Percentiles rank a stretch among this genome's conserved stretches.
These are phyloP conservation scores for Macropis europaea DNA, from an alignment of 2,888 invertebrate genomes.

Conservation along the genomic window DNA sequence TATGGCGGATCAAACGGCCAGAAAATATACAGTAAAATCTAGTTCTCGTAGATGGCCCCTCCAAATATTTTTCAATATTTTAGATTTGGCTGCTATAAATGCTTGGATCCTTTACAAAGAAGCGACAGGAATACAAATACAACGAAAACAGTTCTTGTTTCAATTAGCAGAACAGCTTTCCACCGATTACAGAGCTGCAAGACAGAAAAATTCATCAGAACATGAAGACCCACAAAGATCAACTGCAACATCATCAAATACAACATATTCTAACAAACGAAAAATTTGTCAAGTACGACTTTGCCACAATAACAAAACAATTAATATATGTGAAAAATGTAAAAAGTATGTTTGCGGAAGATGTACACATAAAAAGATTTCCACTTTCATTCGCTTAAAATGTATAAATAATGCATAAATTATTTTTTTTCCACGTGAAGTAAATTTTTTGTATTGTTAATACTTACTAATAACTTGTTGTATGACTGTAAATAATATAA, in stretches of 20 bases:
- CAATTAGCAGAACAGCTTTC: constrained; percentile 46
- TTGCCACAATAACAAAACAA: constrained; percentile 31
- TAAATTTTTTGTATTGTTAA: constrained; percentile 36
- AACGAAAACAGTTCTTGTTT: constrained; percentile 31
- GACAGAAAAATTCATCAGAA: constrained; percentile 46
- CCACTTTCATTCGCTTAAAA: constrained; percentile 39
- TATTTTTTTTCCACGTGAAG: constrained; percentile 26
- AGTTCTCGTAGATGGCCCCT: constrained; percentile 54
- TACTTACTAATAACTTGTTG: constrained; percentile 32
- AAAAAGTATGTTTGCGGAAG: constrained; percentile 30
- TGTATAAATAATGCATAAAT: constrained; percentile 37
- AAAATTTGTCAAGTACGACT: constrained; percentile 44
- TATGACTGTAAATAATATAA: constrained; percentile 30
- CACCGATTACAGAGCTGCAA: constrained; percentile 34
- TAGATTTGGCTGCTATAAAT: constrained; percentile 59
- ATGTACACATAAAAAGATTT: constrained; percentile 33
- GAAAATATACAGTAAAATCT: constrained; percentile 64
- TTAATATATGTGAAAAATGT: constrained; percentile 38
- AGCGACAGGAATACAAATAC: constrained; percentile 8
- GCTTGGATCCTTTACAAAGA: constrained; percentile 60
- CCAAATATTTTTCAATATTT: constrained; percentile 54
- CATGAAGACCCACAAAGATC: constrained; percentile 41
- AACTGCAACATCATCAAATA: too few species aligned
- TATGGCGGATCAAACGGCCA: constrained; percentile 64
- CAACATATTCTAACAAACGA: constrained; percentile 29